Evolutionary conservation across 1,140 invertebrate genomes (phyloP).

Genomic region (Listronotus oregonensis): DNA sequence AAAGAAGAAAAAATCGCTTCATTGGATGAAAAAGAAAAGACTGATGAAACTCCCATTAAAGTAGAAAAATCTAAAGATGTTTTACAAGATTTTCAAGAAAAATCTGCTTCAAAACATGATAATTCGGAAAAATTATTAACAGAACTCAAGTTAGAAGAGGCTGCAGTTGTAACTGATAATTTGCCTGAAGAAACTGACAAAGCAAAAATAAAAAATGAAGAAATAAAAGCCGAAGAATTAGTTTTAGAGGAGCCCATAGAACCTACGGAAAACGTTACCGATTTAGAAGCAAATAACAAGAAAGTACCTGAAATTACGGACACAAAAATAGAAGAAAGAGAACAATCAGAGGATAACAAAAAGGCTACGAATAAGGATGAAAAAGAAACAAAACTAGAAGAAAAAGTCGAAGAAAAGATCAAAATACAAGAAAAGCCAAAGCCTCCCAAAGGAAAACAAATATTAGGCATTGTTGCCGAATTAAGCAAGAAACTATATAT

Average conservation of each 20-base stretch:
- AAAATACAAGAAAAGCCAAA: background rate
- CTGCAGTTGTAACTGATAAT: background rate
- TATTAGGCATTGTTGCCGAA: slow-evolving; percentile 27
- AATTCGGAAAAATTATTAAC: background rate
- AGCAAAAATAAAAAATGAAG: slow-evolving; percentile 1
- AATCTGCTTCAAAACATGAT: background rate
- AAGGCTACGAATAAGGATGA: background rate
- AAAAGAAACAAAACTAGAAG: background rate
- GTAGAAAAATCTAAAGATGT: background rate
- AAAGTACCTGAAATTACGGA: background rate
- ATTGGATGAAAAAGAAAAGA: background rate
- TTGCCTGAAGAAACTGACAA: background rate
- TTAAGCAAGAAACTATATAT: slow-evolving; percentile 33
- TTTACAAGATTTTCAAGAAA: background rate
- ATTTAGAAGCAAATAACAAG: no score
- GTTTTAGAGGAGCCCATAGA: background rate
- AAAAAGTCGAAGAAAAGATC: background rate
- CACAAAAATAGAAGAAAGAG: background rate
- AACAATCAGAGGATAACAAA: background rate
- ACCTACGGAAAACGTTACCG: background rate
- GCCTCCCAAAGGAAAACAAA: slow-evolving; percentile 18
- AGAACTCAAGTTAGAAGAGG: background rate
- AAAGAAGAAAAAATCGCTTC: no score
- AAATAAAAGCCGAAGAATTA: background rate
- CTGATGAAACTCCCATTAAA: background rate